These are phyloP conservation scores for Conus canariensis DNA, from an alignment of 2,888 invertebrate species.

Conservation along the genomic window DNA sequence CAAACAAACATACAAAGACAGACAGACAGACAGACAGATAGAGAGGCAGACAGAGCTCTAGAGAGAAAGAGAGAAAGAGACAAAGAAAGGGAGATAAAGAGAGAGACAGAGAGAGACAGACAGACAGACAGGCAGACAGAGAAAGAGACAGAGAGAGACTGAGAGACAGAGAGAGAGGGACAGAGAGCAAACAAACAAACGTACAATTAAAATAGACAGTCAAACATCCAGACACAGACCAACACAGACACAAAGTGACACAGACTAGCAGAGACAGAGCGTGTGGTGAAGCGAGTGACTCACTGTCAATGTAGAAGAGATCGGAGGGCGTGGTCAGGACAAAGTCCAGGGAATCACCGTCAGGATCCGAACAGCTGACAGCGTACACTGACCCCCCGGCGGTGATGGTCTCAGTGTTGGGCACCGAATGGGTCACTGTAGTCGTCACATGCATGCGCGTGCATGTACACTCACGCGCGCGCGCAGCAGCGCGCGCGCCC, in stretches of 20 bases:
- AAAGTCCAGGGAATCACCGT: not conserved
- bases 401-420: not conserved
- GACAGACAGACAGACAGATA: not conserved
- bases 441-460: not conserved
- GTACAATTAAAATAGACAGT: too few species aligned
- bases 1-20: too few species aligned
- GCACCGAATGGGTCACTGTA: not conserved
- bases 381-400: not conserved
- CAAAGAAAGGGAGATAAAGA: too few species aligned
- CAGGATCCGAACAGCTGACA: not conserved
- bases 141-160: too few species aligned
- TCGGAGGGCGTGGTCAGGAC: not conserved
- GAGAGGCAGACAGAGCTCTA: not conserved
- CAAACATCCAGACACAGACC: too few species aligned
- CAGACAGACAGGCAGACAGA: too few species aligned
- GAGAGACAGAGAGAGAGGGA: too few species aligned
- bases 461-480: not conserved
- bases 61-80: not conserved
- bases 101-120: too few species aligned
- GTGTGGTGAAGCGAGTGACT: not conserved
- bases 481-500: too few species aligned
- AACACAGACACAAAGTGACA: too few species aligned
- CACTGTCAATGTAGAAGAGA: slow-evolving; percentile 17
- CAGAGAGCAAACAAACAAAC: too few species aligned
- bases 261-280: too few species aligned